A percentile compares a stretch with the other conserved stretches of the same genome.
Evolutionary conservation across 2,113 vertebrate species (phyloP).

Genomic region (Anseranas semipalmata): DNA sequence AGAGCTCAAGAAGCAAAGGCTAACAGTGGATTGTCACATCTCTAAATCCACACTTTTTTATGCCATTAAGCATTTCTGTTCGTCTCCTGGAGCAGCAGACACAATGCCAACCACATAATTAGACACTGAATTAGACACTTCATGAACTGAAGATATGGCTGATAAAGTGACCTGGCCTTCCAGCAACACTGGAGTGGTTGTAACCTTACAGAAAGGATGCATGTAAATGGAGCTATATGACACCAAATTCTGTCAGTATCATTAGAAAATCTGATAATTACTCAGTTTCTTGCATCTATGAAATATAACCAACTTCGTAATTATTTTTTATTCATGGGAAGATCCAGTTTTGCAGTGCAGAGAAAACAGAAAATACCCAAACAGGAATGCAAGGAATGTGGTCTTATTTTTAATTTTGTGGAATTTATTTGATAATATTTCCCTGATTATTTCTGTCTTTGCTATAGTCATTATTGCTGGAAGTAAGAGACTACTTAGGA

Average conservation of each 20-base stretch:
- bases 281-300: background rate
- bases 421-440: background rate
- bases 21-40: background rate
- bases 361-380: background rate
- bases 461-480: background rate
- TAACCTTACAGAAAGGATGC: background rate
- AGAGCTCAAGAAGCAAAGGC: background rate
- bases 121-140: no score
- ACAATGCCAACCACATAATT: background rate
- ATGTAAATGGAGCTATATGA: background rate
- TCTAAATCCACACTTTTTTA: background rate
- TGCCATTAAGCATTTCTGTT: background rate
- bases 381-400: background rate
- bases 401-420: background rate
- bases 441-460: background rate
- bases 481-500: background rate
- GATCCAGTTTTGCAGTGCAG: background rate
- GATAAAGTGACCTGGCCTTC: background rate
- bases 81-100: background rate
- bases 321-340: background rate
- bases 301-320: background rate
- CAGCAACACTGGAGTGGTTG: background rate
- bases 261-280: background rate
- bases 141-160: background rate
- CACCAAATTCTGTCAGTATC: background rate